A percentile compares a stretch with the other conserved stretches of the same genome.
Conservation (phyloP, 2,113 vertebrate species). For the Garra rufa region DNA sequence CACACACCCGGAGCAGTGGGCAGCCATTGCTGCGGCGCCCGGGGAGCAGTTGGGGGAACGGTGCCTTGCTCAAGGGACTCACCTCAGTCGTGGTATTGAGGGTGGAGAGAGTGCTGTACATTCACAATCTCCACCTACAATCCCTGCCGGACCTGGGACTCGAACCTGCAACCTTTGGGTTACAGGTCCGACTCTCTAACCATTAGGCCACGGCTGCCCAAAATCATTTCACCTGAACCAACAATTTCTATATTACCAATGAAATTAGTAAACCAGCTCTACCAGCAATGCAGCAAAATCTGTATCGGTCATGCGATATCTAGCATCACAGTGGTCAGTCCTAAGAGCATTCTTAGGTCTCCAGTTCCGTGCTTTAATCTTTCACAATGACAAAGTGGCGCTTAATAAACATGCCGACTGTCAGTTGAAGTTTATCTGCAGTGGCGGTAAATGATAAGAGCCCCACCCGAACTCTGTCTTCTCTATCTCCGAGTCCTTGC, state of each 20-base stretch:
- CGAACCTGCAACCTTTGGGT: no score
- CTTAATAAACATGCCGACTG: neutral
- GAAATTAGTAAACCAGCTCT: neutral
- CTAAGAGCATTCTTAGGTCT: neutral
- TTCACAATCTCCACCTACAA: no score
- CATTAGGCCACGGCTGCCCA: no score
- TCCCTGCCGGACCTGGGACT: no score
- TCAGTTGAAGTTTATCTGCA: conserved; percentile 40
- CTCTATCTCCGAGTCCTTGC: conserved; percentile 54
- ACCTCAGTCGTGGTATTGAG: no score
- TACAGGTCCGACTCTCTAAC: no score
- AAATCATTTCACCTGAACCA: neutral
- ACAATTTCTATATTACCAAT: neutral
- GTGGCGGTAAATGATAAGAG: conserved; percentile 65
- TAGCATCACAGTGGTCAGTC: neutral
- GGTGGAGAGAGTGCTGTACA: no score
- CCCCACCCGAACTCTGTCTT: conserved; percentile 44
- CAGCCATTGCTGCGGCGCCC: no score
- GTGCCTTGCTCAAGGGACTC: no score
- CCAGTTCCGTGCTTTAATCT: neutral
- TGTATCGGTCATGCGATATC: neutral
- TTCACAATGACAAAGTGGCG: neutral
- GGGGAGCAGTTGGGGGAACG: no score
- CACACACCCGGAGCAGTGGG: no score
- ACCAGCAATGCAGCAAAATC: neutral